These are phyloP conservation scores for Pseudeuparius sepicola DNA, from an alignment of 2,888 invertebrate species.

Conservation along the genomic window DNA sequence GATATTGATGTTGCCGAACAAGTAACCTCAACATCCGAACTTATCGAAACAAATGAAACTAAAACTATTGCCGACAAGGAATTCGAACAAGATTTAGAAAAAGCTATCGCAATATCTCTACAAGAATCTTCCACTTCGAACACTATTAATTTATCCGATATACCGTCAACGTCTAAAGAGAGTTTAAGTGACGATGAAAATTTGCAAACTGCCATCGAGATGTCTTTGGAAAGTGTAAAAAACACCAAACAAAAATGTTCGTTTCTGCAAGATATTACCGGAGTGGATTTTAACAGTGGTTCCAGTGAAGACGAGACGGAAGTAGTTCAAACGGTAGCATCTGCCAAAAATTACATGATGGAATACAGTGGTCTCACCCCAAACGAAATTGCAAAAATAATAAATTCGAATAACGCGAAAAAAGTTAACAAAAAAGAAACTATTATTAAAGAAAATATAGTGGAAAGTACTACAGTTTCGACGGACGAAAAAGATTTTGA, in stretches of 20 bases:
- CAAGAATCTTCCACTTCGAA: constrained; percentile 35
- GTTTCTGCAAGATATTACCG: constrained; percentile 32
- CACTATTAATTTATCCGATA: constrained; percentile 13
- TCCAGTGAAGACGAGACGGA: constrained; percentile 30
- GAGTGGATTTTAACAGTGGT: constrained; percentile 29
- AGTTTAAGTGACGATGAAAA: constrained; percentile 1
- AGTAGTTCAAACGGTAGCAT: constrained; percentile 38
- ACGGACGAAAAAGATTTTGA: no score
- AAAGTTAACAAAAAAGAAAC: neutral
- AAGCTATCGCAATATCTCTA: constrained; percentile 52
- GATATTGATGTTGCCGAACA: no score
- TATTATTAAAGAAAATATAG: constrained; percentile 4
- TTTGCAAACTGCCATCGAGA: constrained; percentile 9
- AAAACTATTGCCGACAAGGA: constrained; percentile 31
- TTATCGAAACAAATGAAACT: no score
- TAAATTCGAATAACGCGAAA: constrained; percentile 7
- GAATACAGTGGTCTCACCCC: constrained; percentile 68
- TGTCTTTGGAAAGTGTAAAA: constrained; percentile 6
- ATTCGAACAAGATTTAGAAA: constrained; percentile 43
- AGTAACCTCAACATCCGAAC: no score
- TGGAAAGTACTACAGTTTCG: neutral
- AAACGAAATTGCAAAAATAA: constrained; percentile 52
- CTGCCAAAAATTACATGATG: constrained; percentile 62
- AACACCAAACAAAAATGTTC: constrained; percentile 31
- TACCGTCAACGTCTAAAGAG: constrained; percentile 12